Conservation (phyloP, 2,888 invertebrate genomes). For the Agrochola litura region DNA sequence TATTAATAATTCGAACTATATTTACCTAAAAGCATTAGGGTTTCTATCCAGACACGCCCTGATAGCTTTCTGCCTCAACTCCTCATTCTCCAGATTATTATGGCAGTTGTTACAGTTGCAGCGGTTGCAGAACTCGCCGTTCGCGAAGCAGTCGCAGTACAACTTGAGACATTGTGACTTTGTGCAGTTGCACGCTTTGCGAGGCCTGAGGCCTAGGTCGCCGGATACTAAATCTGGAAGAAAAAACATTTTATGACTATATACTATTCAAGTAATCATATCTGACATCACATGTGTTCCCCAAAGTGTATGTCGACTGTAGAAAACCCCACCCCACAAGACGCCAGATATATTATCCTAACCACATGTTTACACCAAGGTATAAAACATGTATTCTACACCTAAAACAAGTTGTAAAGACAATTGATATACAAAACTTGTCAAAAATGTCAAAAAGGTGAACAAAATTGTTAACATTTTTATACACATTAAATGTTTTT, state of each 20-base stretch:
- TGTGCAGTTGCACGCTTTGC: conserved; percentile 99
- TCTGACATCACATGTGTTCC: not conserved
- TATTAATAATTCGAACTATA: not conserved
- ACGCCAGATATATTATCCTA: too few species aligned
- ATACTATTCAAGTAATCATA: not conserved
- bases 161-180: conserved; percentile 99
- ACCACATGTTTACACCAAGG: too few species aligned
- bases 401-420: too few species aligned
- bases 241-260: not conserved
- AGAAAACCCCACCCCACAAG: too few species aligned
- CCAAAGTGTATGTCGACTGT: not conserved
- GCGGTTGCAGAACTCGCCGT: conserved; percentile 99
- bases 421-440: too few species aligned
- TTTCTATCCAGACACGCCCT: conserved; percentile 98
- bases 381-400: too few species aligned
- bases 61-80: conserved; percentile 98
- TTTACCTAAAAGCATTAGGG: conserved; percentile 97
- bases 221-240: conserved; percentile 74
- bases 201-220: conserved; percentile 91
- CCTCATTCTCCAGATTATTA: conserved; percentile 98
- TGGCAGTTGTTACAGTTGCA: conserved; percentile 99
- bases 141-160: conserved; percentile 99
- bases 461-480: too few species aligned
- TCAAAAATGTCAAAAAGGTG: too few species aligned
- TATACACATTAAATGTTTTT: too few species aligned